Base-by-base conservation (phyloP, 2,113 vertebrate species). In the Ictalurus furcatus region DNA sequence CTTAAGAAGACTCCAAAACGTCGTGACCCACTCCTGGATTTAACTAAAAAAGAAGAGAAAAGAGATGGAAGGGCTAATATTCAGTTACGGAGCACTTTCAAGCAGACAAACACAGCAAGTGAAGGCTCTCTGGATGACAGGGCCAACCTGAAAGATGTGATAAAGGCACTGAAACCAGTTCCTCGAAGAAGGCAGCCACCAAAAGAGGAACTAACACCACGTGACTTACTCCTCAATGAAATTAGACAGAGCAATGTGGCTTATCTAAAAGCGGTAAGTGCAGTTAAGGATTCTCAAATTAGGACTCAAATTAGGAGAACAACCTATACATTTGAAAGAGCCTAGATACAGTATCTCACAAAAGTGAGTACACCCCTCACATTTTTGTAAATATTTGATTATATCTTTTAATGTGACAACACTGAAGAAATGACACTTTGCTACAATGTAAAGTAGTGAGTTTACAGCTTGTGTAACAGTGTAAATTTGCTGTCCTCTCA, bases 181-280 rank as follows among this genome's bases (percentile, higher is more conserved):
- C 96, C 98, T 12, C 97, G 96, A 79, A 96, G 96, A 28, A 95
- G 98, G 69, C 93, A 97, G 0, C 97, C 98, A 3, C 97, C 98
- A 0, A 93, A 97, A n/a, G 96, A 98, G 0, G 96, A 99, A 0
- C 90, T 95, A 86, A 99, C 98, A 0, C 98, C 98, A 0, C 95
- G 98, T 48, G 98, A 99, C 90, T 93, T 96, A 88, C 97, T 99
- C 0, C 94, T 99, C 2, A 97, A 91, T 0, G 97, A 98, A 93
- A 99, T 99, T 86, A 97, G 97, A 59, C 97, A 97, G 85, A 99
- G 98, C 93, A 98, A 97, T 0, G 96, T 99, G 0, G 98, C 98
- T 21, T 98, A 97, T 65, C 98, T 99, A 6, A 99, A 96, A 95
- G 92, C 98, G 11, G 97, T 98, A 17, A 95, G 97, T 86, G 90